Conservation (phyloP, 2,113 vertebrate species). For the Prolemur simus region DNA sequence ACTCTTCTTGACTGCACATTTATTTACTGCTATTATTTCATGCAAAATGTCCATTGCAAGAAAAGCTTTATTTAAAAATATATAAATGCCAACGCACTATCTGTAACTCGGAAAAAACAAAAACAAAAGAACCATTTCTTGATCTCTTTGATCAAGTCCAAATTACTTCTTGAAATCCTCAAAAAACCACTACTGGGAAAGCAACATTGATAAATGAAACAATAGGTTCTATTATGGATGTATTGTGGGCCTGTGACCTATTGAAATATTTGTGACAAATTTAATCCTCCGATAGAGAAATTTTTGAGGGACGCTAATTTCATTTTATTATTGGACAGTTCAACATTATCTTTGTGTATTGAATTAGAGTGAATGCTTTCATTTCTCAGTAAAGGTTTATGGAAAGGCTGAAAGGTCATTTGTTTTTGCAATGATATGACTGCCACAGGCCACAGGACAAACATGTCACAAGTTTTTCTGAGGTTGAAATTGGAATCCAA, state of each 20-base stretch:
- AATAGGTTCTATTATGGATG: neutral
- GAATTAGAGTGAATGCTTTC: conserved; percentile 30
- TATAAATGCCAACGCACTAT: neutral
- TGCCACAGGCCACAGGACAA: neutral
- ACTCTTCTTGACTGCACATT: neutral
- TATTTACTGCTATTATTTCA: neutral
- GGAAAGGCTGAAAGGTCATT: neutral
- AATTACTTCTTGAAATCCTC: conserved; percentile 5
- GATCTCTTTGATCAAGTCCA: conserved; percentile 18
- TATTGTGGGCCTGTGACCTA: neutral
- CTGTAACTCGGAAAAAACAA: neutral
- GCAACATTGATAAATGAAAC: conserved; percentile 35
- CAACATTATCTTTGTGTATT: neutral
- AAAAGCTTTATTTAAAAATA: neutral
- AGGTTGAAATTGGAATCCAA: neutral
- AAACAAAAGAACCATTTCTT: neutral
- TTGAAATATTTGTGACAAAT: neutral
- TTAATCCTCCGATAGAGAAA: neutral
- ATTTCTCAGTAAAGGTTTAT: neutral
- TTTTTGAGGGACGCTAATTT: neutral
- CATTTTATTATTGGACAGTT: neutral
- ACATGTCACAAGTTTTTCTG: neutral
- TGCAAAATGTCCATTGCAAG: neutral
- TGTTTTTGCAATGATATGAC: neutral
- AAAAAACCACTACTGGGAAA: neutral